These are phyloP conservation scores for Eristalis tenax DNA, from an alignment of 2,888 invertebrate genomes.

Conservation along the genomic window DNA sequence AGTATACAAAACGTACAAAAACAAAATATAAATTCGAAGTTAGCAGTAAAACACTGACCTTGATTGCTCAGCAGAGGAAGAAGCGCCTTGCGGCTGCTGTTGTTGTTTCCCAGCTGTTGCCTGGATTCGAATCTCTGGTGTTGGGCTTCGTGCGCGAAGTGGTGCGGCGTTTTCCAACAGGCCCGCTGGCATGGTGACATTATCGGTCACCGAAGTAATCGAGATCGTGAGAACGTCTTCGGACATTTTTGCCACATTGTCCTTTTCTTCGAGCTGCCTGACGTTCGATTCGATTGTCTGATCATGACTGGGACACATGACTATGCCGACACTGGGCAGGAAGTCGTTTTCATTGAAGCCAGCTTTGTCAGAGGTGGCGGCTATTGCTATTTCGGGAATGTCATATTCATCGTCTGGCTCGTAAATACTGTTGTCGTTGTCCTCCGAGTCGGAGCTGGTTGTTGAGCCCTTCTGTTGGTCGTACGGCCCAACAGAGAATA, in stretches of 20 bases:
- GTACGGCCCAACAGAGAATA: slow-evolving; percentile 76
- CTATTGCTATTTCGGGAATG: slow-evolving; percentile 73
- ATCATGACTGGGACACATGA: slow-evolving; percentile 81
- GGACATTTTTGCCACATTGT: slow-evolving; percentile 80
- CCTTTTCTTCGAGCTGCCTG: slow-evolving; percentile 80
- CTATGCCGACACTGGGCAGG: slow-evolving; percentile 86
- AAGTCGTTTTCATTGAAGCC: slow-evolving; percentile 82
- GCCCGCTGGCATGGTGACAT: slow-evolving; percentile 79
- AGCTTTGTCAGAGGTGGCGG: slow-evolving; percentile 73
- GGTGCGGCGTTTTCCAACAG: slow-evolving; percentile 79
- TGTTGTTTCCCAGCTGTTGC: slow-evolving; percentile 47
- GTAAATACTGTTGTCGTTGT: slow-evolving; percentile 85
- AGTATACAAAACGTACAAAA: slow-evolving; percentile 12
- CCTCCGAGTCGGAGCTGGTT: slow-evolving; percentile 84
- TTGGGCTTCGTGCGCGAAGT: slow-evolving; percentile 81
- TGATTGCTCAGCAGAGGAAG: slow-evolving; percentile 81
- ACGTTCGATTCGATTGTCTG: slow-evolving; percentile 69
- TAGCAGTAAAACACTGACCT: slow-evolving; percentile 79
- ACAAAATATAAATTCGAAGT: neutral
- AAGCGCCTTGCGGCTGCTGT: slow-evolving; percentile 78
- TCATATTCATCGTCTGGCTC: slow-evolving; percentile 78
- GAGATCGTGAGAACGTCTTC: slow-evolving; percentile 80
- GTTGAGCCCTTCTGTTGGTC: slow-evolving; percentile 76
- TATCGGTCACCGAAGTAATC: slow-evolving; percentile 81
- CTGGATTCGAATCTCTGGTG: slow-evolving; percentile 83